Evolutionary conservation across 2,797 vertebrate genomes (phyloP).

Genomic region (Diglossa cyanea): DNA sequence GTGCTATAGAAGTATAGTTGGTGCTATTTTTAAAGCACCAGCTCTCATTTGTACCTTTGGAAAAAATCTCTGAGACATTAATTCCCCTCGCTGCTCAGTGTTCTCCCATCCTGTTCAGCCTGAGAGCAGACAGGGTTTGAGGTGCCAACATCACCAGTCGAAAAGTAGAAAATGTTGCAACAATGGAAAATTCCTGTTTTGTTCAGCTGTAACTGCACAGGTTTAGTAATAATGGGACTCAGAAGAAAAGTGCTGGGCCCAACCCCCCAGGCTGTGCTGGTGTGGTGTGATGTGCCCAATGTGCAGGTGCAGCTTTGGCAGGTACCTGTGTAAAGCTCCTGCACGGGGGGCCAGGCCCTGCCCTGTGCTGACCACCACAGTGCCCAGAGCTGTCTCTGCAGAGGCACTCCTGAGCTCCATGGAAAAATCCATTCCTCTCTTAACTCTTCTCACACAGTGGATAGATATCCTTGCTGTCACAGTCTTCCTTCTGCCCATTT

Average conservation of each 20-base stretch:
- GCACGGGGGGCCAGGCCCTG: fast-evolving
- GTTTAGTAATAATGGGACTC: background rate
- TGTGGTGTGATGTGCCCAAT: fast-evolving
- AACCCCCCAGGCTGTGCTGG: fast-evolving
- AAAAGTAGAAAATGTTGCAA: background rate
- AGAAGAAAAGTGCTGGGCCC: background rate
- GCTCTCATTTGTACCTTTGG: conserved; percentile 24
- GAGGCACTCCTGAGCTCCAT: background rate
- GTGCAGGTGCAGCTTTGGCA: background rate
- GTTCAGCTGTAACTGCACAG: background rate
- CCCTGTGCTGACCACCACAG: background rate
- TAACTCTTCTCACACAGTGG: background rate
- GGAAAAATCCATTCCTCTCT: background rate
- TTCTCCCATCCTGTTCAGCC: background rate
- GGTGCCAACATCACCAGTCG: background rate
- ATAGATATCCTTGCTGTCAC: background rate
- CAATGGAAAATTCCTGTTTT: background rate
- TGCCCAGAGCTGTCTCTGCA: background rate
- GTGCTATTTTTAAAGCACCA: conserved; percentile 39
- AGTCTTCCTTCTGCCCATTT: background rate
- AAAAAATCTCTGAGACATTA: conserved; percentile 11
- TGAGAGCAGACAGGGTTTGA: background rate
- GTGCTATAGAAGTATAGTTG: background rate
- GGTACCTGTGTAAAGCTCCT: background rate
- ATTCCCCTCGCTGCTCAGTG: background rate